phyloP scores from a whole-genome alignment of 2,888 invertebrate species.

The Mystacides longicornis region DNA sequence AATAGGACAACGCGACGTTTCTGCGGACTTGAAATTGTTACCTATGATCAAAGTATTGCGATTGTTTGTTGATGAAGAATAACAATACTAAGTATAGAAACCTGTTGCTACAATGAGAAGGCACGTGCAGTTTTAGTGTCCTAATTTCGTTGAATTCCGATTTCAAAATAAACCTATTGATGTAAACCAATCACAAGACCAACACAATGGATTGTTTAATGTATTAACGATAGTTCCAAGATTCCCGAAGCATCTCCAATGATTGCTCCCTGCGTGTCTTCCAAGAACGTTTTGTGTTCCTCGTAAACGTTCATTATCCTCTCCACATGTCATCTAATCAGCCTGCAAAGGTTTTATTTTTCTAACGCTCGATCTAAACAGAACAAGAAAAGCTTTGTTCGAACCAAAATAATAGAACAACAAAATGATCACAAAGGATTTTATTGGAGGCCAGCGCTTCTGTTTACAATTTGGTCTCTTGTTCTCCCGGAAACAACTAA shows the following conservation, averaged over 20 bases:
- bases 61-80: too few relatives aligned
- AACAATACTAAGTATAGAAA: too few relatives aligned
- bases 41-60: too few relatives aligned
- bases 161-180: too few relatives aligned
- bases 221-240: neutral
- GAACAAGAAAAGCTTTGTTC: neutral
- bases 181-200: too few relatives aligned
- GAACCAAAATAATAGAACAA: neutral
- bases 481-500: neutral
- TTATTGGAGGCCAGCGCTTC: neutral
- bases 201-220: neutral
- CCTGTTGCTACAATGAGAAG: too few relatives aligned
- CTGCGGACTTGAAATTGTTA: too few relatives aligned
- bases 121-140: too few relatives aligned
- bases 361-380: neutral
- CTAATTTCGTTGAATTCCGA: too few relatives aligned
- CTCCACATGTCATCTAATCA: constrained; percentile 19
- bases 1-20: too few relatives aligned
- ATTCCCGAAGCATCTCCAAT: neutral
- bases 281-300: constrained; percentile 19
- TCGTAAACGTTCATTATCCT: constrained; percentile 20
- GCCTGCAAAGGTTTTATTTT: neutral
- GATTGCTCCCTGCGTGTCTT: constrained; percentile 10
- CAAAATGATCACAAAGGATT: neutral
- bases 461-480: neutral